Percentiles rank a stretch among this genome's conserved stretches.
Evolutionary conservation across 2,888 invertebrate genomes (phyloP).

Genomic region (Myathropa florea): DNA sequence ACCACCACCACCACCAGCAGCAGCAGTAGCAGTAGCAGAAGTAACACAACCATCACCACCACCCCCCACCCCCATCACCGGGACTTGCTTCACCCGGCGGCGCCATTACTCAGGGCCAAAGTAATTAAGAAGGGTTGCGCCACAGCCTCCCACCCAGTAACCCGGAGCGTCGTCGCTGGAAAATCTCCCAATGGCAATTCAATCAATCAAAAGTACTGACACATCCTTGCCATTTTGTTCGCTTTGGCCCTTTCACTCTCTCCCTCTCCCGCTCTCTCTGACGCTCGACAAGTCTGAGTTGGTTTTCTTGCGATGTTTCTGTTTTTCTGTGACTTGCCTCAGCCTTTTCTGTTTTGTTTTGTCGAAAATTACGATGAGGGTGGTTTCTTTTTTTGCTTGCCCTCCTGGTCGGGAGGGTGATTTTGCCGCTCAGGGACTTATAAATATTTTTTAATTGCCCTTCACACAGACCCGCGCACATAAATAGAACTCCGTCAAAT

Average conservation of each 20-base stretch:
- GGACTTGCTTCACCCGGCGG: neutral
- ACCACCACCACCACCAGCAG: neutral
- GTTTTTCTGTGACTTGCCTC: slow-evolving; percentile 4
- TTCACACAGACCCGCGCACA: slow-evolving; percentile 33
- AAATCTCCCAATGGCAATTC: slow-evolving; percentile 71
- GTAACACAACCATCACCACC: neutral
- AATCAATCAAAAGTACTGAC: slow-evolving; percentile 71
- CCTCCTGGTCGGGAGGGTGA: slow-evolving; percentile 37
- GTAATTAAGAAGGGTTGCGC: slow-evolving; percentile 71
- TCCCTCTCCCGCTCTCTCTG: neutral
- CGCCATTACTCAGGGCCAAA: slow-evolving; percentile 70
- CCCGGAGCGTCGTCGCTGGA: slow-evolving; percentile 40
- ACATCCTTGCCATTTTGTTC: slow-evolving; percentile 59
- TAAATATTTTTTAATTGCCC: slow-evolving; percentile 71
- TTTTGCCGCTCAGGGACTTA: slow-evolving; percentile 66
- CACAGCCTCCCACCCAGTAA: slow-evolving; percentile 6
- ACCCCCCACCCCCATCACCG: neutral
- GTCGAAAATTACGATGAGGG: slow-evolving; percentile 55
- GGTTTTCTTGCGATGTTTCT: slow-evolving; percentile 55
- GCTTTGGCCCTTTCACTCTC: neutral
- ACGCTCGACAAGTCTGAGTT: too few relatives aligned
- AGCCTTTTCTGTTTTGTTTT: slow-evolving; percentile 12
- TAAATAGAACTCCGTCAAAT: slow-evolving; percentile 32
- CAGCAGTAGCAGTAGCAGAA: neutral
- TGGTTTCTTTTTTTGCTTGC: neutral